Base-by-base conservation (phyloP, 2,888 invertebrate species). In the Ryuthela nishihirai region DNA sequence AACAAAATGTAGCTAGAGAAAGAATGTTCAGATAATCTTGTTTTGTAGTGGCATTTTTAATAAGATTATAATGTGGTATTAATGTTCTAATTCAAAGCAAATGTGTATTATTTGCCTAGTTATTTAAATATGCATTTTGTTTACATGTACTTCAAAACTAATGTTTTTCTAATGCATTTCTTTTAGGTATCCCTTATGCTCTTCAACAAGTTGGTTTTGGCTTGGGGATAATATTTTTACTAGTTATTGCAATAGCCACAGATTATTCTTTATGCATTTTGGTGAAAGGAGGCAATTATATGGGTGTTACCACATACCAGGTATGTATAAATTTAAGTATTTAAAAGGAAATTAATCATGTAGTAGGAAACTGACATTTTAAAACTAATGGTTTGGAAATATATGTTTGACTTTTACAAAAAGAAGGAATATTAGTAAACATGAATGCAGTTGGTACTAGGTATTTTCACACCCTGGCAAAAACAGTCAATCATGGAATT, bases 181-280 rank as follows among this genome's bases (percentile, higher is more conserved):
- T 25, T 48, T 41, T 67, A 82, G 82, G 82, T 53, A 85, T 87
- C 73, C 85, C 86, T n/a, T 89, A 85, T 73, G 88, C 88, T 0
- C 76, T 89, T 6, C 83, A 85, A 69, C 82, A 87, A 70, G 84
- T 88, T 44, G 89, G 89, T 10, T 85, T 88, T 69, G 87, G 86
- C 12, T 77, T 88, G 45, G 88, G 88, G 18, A 74, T 88, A 42
- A 70, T 83, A 34, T 76, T 89, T 44, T 75, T 89, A 64, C 74
- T 84, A 50, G 68, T 85, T 25, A 85, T 88, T 12, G 88, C 87
- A 38, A 75, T 83, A 61, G 78, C 88, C 42, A 88, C 88, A 55
- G 89, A 89, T 75, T 88, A 87, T 71, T 88, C 88, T 4, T 78
- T 89, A 62, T 82, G 87, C 67, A 75, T 89, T 66, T 84, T 89